Conservation (phyloP, 2,113 vertebrate genomes). For the Panthera uncia region DNA sequence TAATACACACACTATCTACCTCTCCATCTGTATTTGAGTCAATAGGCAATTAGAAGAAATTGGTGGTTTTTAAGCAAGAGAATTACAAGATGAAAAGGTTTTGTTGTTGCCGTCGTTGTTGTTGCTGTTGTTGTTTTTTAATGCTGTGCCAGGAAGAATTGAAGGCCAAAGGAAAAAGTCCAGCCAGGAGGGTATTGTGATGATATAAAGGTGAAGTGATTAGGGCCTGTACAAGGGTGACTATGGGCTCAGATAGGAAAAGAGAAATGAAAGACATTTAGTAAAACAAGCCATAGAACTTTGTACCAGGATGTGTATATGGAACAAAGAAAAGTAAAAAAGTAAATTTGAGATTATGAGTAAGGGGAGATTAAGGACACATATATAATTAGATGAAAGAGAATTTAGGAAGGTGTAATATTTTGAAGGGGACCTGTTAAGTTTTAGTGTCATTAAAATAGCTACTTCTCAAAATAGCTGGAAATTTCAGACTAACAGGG, state of each 20-base stretch:
- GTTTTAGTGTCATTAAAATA: constrained; percentile 13
- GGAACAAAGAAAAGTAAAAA: neutral
- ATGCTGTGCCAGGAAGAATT: neutral
- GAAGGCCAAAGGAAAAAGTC: neutral
- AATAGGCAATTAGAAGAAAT: constrained; percentile 9
- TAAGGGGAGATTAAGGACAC: neutral
- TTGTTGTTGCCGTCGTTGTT: neutral
- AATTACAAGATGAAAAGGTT: neutral
- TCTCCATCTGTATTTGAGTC: neutral
- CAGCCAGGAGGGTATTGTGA: neutral
- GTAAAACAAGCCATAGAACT: neutral
- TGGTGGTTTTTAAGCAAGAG: constrained; percentile 23
- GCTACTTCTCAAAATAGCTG: neutral
- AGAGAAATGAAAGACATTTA: neutral
- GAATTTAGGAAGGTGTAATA: neutral
- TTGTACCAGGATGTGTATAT: neutral
- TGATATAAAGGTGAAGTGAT: neutral
- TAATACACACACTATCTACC: neutral
- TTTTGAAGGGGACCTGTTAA: constrained; percentile 9
- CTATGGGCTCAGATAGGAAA: neutral
- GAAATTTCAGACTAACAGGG: neutral
- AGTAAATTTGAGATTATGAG: constrained; percentile 6
- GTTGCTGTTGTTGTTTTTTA: neutral
- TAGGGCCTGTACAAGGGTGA: neutral
- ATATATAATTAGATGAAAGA: neutral